A percentile compares a stretch with the other conserved stretches of the same genome.
phyloP scores from a whole-genome alignment of 53 echinoderm and acorn worm genomes.

The Echinarachnius parma region DNA sequence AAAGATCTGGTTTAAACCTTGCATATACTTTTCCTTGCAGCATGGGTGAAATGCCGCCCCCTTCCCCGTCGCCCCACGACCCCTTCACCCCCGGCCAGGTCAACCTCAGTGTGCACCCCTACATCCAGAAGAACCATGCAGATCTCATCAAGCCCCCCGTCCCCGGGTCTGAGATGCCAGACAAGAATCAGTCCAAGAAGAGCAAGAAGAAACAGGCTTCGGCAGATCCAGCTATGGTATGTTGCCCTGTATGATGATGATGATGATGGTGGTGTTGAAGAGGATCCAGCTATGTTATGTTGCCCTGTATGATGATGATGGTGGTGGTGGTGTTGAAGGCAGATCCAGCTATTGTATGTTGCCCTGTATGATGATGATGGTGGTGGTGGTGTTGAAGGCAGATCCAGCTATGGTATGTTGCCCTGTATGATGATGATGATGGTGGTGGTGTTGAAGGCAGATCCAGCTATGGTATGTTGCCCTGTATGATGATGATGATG shows the following conservation, averaged over 20 bases:
- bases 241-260: too few species aligned
- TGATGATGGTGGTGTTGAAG: too few species aligned
- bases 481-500: too few species aligned
- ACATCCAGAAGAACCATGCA: slow-evolving; percentile 86
- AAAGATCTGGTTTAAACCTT: too few species aligned
- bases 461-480: too few species aligned
- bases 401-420: too few species aligned
- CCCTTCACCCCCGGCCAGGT: slow-evolving; percentile 72
- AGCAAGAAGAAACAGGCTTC: slow-evolving; percentile 56
- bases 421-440: background rate
- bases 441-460: too few species aligned
- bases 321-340: too few species aligned
- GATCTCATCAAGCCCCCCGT: slow-evolving; percentile 74
- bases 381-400: too few species aligned
- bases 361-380: too few species aligned
- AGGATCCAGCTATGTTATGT: too few species aligned
- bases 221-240: slow-evolving; percentile 52
- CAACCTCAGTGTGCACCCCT: slow-evolving; percentile 60
- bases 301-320: background rate
- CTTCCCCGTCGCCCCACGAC: slow-evolving; percentile 60
- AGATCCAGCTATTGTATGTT: too few species aligned
- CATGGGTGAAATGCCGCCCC: slow-evolving; percentile 55
- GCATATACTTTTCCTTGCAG: slow-evolving; percentile 39
- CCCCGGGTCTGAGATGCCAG: slow-evolving; percentile 57
- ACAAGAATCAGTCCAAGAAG: slow-evolving; percentile 65